phyloP scores from a whole-genome alignment of 2,888 invertebrate species.

The Yponomeuta sedellus region DNA sequence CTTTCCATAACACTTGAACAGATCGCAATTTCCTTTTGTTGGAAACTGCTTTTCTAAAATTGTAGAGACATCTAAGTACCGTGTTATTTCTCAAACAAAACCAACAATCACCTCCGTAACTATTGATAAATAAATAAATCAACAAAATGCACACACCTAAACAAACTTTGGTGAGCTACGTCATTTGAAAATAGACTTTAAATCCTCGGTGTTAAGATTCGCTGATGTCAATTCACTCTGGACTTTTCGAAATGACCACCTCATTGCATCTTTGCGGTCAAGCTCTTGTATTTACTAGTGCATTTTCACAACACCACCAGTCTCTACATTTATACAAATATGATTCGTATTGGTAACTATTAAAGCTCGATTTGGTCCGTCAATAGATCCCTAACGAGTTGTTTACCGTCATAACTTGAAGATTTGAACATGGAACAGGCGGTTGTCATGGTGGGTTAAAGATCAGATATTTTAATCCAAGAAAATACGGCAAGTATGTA shows the following conservation, averaged over 20 bases:
- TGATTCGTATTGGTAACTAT: not conserved
- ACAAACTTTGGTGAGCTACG: not conserved
- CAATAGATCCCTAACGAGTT: constrained; percentile 30
- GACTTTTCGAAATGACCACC: not conserved
- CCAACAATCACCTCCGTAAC: not conserved
- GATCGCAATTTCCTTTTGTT: not conserved
- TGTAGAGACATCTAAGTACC: not conserved
- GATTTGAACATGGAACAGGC: constrained; percentile 25
- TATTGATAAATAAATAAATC: not conserved
- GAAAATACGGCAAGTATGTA: too few relatives aligned
- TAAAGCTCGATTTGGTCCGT: not conserved
- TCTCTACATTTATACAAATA: not conserved
- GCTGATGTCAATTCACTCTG: not conserved
- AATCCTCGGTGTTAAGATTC: not conserved
- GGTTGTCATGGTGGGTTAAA: constrained; percentile 27
- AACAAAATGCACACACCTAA: not conserved
- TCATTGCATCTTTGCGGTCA: not conserved
- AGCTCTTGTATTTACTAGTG: constrained; percentile 3
- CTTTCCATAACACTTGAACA: not conserved
- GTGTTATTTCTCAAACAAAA: not conserved
- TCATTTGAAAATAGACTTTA: not conserved
- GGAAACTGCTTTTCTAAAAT: not conserved
- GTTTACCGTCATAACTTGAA: constrained; percentile 61
- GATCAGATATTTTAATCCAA: too few relatives aligned
- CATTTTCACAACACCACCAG: not conserved